Conservation (phyloP, 2,888 invertebrate species). For the Phytoseiulus persimilis region DNA sequence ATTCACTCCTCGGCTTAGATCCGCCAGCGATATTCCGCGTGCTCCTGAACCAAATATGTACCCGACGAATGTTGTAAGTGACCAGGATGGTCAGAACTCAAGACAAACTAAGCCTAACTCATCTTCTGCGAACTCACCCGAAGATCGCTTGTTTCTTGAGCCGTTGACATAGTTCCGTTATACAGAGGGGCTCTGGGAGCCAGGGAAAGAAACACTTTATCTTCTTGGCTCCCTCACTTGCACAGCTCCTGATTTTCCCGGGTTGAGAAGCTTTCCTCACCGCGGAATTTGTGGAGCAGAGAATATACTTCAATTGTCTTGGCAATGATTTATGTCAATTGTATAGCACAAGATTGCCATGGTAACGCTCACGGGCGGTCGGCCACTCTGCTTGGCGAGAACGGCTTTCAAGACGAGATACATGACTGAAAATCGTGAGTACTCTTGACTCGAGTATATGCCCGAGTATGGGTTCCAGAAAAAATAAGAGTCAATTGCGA, state of each 20-base stretch:
- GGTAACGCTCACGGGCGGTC: not conserved
- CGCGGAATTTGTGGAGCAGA: not conserved
- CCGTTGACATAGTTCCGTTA: not conserved
- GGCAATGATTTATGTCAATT: not conserved
- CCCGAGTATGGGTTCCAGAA: not conserved
- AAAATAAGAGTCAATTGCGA: not conserved
- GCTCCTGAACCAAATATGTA: not conserved
- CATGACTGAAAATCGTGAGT: not conserved
- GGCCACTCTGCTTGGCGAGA: not conserved
- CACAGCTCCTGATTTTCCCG: not conserved
- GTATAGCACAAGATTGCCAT: not conserved
- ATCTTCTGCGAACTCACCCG: not conserved
- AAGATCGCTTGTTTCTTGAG: not conserved
- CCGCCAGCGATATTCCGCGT: not conserved
- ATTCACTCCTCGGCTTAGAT: not conserved
- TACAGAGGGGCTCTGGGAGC: not conserved
- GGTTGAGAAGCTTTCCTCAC: not conserved
- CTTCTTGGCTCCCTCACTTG: not conserved
- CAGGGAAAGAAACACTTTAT: not conserved
- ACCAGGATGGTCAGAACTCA: not conserved
- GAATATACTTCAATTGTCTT: not conserved
- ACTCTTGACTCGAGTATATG: not conserved
- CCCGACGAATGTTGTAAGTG: not conserved
- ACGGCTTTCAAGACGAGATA: not conserved
- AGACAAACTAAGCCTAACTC: not conserved